Evolutionary conservation across 2,888 invertebrate species (phyloP).

Genomic region (Amphimallon solstitiale): DNA sequence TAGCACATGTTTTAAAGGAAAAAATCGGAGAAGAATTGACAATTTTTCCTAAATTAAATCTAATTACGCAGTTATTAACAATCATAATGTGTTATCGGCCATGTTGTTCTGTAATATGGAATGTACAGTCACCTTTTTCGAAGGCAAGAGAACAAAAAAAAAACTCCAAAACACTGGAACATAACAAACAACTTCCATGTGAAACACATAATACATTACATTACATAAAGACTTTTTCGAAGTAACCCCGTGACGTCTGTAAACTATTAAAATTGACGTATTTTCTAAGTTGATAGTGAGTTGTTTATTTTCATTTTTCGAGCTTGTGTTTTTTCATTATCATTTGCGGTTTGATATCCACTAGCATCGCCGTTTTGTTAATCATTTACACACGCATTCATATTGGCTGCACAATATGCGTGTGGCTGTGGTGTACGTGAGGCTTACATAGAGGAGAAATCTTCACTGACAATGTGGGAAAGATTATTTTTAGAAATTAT

Average conservation of each 20-base stretch:
- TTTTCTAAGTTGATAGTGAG: slow-evolving; percentile 11
- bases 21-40: too few relatives aligned
- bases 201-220: not conserved
- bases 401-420: not conserved
- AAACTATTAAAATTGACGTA: slow-evolving; percentile 33
- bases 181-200: too few relatives aligned
- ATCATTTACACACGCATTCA: not conserved
- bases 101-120: too few relatives aligned
- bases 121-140: not conserved
- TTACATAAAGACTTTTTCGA: slow-evolving; percentile 24
- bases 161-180: too few relatives aligned
- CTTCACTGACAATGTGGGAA: slow-evolving; percentile 21
- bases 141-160: too few relatives aligned
- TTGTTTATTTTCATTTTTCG: slow-evolving; percentile 27
- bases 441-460: not conserved
- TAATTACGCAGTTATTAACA: too few relatives aligned
- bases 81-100: too few relatives aligned
- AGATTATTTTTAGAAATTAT: slow-evolving; percentile 19
- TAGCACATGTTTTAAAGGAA: too few relatives aligned
- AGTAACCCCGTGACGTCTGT: slow-evolving; percentile 27
- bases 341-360: slow-evolving; percentile 29
- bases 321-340: slow-evolving; percentile 24
- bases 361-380: not conserved
- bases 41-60: too few relatives aligned
- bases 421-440: not conserved